These are phyloP conservation scores for Coenobita brevimanus DNA, from an alignment of 1,140 invertebrate genomes.

Conservation along the genomic window DNA sequence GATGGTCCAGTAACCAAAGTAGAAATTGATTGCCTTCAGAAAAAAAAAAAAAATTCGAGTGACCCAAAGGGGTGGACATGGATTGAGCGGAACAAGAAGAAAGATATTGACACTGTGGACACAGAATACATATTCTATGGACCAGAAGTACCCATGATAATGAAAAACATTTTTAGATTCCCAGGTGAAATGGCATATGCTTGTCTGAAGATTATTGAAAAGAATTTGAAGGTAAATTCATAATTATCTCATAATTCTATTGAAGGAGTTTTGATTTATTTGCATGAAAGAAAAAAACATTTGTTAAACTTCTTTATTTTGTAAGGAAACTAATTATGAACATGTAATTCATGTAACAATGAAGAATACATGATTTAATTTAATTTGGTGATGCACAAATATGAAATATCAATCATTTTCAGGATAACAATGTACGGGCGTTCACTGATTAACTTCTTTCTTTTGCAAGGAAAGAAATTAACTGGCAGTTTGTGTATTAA, in stretches of 20 bases:
- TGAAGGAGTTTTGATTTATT: not conserved
- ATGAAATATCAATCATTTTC: too few species aligned
- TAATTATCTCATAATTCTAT: too few species aligned
- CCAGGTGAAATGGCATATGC: not conserved
- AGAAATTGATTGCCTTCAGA: too few species aligned
- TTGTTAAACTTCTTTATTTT: too few species aligned
- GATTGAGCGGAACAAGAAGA: too few species aligned
- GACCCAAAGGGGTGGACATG: too few species aligned
- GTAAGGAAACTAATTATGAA: not conserved
- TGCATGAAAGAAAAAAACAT: not conserved
- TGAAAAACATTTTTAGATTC: not conserved
- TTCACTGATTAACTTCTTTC: not conserved
- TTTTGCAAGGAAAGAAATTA: not conserved
- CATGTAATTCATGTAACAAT: not conserved
- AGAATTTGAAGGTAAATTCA: too few species aligned
- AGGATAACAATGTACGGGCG: not conserved
- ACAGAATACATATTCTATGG: too few species aligned
- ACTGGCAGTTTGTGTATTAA: not conserved
- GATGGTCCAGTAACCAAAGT: too few species aligned
- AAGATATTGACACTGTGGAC: too few species aligned
- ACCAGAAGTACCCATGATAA: not conserved
- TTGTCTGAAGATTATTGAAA: conserved; percentile 12
- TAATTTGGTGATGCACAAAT: too few species aligned
- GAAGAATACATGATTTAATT: not conserved
- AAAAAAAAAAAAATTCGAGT: too few species aligned